Evolutionary conservation across 2,113 vertebrate species (phyloP).

Genomic region (Rhinopomastus cyanomelas): DNA sequence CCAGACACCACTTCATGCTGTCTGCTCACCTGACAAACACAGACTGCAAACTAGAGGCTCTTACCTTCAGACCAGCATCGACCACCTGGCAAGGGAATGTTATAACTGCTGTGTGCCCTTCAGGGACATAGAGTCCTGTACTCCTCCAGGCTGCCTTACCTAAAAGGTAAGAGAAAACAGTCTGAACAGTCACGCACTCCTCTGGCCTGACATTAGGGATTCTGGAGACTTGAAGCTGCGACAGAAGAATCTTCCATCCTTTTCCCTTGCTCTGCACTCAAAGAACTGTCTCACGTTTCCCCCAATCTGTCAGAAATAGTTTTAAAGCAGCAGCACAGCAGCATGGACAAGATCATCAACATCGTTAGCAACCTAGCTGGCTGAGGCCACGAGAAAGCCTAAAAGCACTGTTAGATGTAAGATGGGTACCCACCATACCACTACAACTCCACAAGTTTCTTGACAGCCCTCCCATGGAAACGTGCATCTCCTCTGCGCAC

Average conservation of each 20-base stretch:
- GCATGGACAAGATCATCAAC: neutral
- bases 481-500: neutral
- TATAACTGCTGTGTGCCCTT: conserved; percentile 64
- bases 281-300: neutral
- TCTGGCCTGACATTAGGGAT: accelerated
- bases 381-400: neutral
- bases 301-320: neutral
- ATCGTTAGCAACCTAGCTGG: neutral
- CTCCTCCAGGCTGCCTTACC: conserved; percentile 72
- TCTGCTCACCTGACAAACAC: neutral
- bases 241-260: neutral
- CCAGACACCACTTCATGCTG: neutral
- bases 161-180: neutral
- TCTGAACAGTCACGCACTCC: neutral
- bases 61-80: conserved; percentile 70
- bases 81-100: conserved; percentile 49
- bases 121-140: conserved; percentile 72
- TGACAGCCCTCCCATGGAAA: neutral
- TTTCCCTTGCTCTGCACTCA: neutral
- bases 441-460: neutral
- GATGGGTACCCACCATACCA: neutral
- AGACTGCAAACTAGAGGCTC: neutral
- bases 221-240: neutral
- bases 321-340: neutral
- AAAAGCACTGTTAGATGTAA: neutral